A percentile compares a stretch with the other conserved stretches of the same genome.
phyloP scores from a whole-genome alignment of 2,888 invertebrate genomes.

The Beris chalybata region DNA sequence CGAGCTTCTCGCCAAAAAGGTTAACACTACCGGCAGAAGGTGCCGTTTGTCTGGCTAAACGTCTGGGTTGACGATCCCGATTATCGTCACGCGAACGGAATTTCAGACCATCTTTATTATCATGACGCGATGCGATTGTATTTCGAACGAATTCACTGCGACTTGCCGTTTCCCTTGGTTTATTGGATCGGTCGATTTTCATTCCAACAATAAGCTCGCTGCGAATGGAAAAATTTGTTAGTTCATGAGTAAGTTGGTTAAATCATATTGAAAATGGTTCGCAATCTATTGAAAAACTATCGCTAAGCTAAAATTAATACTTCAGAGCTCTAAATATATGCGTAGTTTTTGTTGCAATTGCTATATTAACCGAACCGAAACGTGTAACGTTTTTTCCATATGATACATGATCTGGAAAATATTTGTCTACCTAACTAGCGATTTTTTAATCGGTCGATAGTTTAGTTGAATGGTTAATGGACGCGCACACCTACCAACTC shows the following conservation, averaged over 20 bases:
- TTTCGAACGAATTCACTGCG: slow-evolving; percentile 56
- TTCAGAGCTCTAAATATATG: too few species aligned
- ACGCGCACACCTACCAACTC: too few species aligned
- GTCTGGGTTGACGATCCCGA: background rate
- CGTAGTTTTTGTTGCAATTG: too few species aligned
- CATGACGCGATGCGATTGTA: slow-evolving; percentile 44
- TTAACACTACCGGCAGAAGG: slow-evolving; percentile 58
- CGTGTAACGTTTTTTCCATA: too few species aligned
- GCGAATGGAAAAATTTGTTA: slow-evolving; percentile 41
- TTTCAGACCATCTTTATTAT: background rate
- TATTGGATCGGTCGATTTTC: slow-evolving; percentile 69
- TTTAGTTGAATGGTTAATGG: too few species aligned
- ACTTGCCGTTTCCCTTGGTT: slow-evolving; percentile 38
- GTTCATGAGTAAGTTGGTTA: background rate
- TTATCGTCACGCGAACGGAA: background rate
- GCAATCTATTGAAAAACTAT: too few species aligned
- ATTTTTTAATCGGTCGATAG: too few species aligned
- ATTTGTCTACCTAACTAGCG: too few species aligned
- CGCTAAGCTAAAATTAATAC: too few species aligned
- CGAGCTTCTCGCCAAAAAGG: slow-evolving; percentile 65
- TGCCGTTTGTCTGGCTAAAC: background rate
- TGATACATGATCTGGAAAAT: too few species aligned
- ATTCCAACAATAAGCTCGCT: slow-evolving; percentile 76
- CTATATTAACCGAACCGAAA: too few species aligned
- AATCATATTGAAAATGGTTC: too few species aligned